Evolutionary conservation across 2,797 vertebrate species (phyloP).

Genomic region (Danio aesculapii): DNA sequence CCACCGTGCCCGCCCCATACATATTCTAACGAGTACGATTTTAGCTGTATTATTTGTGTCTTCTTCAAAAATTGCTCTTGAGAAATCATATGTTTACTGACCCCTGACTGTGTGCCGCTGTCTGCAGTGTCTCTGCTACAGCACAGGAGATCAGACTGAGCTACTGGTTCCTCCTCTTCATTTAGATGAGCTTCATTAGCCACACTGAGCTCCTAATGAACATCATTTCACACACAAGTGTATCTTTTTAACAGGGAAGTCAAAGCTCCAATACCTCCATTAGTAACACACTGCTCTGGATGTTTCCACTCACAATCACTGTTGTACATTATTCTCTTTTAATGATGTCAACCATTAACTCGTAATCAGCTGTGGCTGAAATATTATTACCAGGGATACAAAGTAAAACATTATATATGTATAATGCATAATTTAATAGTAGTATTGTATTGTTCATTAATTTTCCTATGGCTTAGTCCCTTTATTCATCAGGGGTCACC

Average conservation of each 20-base stretch:
- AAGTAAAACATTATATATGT: not conserved
- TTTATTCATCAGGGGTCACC: too few species aligned
- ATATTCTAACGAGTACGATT: too few species aligned
- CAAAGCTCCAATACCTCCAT: constrained; percentile 51
- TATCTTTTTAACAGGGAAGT: constrained; percentile 56
- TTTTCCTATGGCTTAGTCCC: too few species aligned
- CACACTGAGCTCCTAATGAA: not conserved
- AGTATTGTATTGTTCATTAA: too few species aligned
- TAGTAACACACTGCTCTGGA: constrained; percentile 28
- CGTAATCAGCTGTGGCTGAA: not conserved
- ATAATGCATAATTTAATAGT: not conserved
- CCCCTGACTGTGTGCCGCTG: too few species aligned
- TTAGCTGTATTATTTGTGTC: too few species aligned
- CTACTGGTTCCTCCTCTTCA: constrained; percentile 68
- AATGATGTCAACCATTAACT: not conserved
- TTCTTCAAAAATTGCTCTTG: too few species aligned
- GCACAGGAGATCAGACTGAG: too few species aligned
- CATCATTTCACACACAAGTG: constrained; percentile 11
- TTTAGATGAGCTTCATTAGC: constrained; percentile 71
- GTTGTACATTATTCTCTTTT: constrained; percentile 22
- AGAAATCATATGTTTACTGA: too few species aligned
- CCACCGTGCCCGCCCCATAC: too few species aligned
- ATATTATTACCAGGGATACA: not conserved
- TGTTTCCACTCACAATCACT: constrained; percentile 32
- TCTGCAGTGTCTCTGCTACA: too few species aligned